Base-by-base conservation (phyloP, 2,888 invertebrate genomes). In the Drosophila villosipedis region DNA sequence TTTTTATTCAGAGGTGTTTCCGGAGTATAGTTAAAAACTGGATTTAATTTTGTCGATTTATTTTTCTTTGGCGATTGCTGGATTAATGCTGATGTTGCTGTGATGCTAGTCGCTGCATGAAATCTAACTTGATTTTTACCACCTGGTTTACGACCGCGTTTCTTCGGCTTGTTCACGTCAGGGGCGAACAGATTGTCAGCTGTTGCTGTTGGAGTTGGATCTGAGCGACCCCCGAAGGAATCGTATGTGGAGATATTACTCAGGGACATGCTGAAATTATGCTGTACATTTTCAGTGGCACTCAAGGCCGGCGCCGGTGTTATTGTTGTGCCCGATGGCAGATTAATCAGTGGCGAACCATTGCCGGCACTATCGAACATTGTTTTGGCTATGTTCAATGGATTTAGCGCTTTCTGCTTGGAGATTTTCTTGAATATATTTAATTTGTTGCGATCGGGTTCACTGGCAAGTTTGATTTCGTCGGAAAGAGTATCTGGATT, bases 381-480 rank as follows among this genome's bases (percentile, higher is more conserved):
- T 57, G 62, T 69, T 16, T 78, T 53, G 28, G 73, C 19, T 6
- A 78, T 4, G 70, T 71, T 61, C 37, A 70, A 6, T 10, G 70
- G 19, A 6, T 57, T 82, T 14, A 82, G 80, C 3, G 72, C 67
- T 66, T 92, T 91, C 47, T 89, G 91, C 35, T 92, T 95, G 72
- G 97, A 96, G 92, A 97, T 97, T 93, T 97, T 97, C 92, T 97
- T 97, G 91, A 97, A 96, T 91, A 97, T 97, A 94, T 97, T 97
- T 49, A 97, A 94, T 92, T 97, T 98, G 92, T 96, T 96, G 93
- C 96, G 96, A 92, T 97, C 97, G 0, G 97, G 97, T 93, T 97
- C 97, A 16, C 95, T 96, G 7, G 96, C 95, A 66, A 97, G 92
- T 96, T 97, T 91, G 10, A 88, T 70, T 43, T 89, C 90, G 3